Percentiles rank a stretch among this genome's conserved stretches.
These are phyloP conservation scores for Scomber japonicus DNA, from an alignment of 2,113 vertebrate species.

Conservation along the genomic window DNA sequence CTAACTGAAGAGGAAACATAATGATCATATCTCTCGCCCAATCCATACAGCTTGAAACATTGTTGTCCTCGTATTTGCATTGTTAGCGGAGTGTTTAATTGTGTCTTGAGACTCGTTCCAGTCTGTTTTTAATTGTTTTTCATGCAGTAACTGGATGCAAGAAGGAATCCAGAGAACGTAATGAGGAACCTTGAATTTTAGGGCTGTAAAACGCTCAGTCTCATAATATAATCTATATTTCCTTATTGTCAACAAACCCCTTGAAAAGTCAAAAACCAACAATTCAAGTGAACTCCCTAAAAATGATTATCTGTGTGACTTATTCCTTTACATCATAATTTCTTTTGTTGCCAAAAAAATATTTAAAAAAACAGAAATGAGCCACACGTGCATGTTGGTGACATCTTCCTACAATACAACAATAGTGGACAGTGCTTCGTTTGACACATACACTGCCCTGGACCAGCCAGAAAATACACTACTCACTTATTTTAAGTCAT, in stretches of 20 bases:
- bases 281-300: neutral
- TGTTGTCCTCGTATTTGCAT: conserved; percentile 13
- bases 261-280: neutral
- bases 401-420: neutral
- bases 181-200: neutral
- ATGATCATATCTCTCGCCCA: conserved; percentile 31
- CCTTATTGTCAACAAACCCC: neutral
- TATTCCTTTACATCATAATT: neutral
- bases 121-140: neutral
- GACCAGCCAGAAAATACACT: too few relatives aligned
- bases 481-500: too few relatives aligned
- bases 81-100: conserved; percentile 34
- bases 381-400: neutral
- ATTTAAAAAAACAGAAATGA: neutral
- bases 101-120: conserved; percentile 3
- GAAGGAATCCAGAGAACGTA: neutral
- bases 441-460: too few relatives aligned
- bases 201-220: neutral
- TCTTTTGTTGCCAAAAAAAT: neutral
- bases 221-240: neutral
- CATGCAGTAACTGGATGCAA: neutral
- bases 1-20: conserved; percentile 48
- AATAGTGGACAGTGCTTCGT: too few relatives aligned
- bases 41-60: conserved; percentile 39
- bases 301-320: neutral